Evolutionary conservation across 2,888 invertebrate genomes (phyloP).

Genomic region (Bombylius major): DNA sequence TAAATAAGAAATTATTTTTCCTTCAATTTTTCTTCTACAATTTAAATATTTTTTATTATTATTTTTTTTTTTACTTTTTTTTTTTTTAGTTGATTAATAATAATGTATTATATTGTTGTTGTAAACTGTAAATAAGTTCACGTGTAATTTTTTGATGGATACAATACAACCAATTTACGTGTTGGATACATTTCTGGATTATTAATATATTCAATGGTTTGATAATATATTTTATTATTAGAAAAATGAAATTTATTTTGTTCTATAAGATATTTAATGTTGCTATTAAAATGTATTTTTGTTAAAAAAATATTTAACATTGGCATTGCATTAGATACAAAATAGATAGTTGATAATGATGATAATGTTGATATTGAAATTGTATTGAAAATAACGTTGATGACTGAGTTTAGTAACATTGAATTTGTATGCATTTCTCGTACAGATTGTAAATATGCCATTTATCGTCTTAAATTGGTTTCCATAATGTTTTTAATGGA

Average conservation of each 20-base stretch:
- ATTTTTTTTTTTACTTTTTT: too few relatives aligned
- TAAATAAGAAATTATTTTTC: too few relatives aligned
- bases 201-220: neutral
- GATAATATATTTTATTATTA: neutral
- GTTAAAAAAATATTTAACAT: neutral
- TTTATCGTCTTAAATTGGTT: constrained; percentile 1
- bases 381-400: neutral
- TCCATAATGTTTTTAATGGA: neutral
- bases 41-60: too few relatives aligned
- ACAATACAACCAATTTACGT: constrained; percentile 5
- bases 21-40: too few relatives aligned
- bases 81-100: too few relatives aligned
- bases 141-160: constrained; percentile 5
- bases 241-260: neutral
- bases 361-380: neutral
- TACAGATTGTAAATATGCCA: constrained; percentile 1
- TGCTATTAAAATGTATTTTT: too few relatives aligned
- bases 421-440: constrained; percentile 1
- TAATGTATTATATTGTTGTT: too few relatives aligned
- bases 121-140: neutral
- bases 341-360: neutral
- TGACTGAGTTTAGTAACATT: neutral
- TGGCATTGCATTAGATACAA: neutral
- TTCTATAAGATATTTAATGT: neutral
- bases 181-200: constrained; percentile 3